A percentile compares a stretch with the other conserved stretches of the same genome.
Conservation (phyloP, 2,797 vertebrate species). For the Vipera latastei region DNA sequence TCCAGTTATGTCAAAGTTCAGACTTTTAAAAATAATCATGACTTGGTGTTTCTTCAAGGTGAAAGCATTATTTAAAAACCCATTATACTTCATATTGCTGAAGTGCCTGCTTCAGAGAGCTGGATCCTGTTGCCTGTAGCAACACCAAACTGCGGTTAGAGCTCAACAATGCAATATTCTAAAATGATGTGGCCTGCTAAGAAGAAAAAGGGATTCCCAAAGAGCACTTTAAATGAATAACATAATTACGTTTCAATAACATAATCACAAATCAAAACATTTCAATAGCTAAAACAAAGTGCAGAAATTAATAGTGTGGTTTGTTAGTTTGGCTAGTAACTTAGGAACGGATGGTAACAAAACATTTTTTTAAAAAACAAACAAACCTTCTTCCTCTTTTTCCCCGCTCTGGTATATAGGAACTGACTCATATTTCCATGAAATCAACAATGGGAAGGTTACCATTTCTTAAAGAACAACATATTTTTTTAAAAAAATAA, state of each 20-base stretch:
- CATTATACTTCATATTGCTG: neutral
- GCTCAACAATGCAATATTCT: neutral
- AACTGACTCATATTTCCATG: neutral
- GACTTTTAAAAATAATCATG: neutral
- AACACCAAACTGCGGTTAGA: conserved; percentile 31
- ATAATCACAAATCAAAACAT: conserved; percentile 36
- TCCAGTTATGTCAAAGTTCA: neutral
- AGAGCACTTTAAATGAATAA: conserved; percentile 24
- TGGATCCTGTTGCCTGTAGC: conserved; percentile 25
- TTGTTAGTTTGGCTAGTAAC: conserved; percentile 1
- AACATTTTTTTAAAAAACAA: neutral
- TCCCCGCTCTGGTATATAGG: neutral
- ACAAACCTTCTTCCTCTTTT: neutral
- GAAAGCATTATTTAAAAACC: conserved; percentile 8
- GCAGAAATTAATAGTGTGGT: neutral
- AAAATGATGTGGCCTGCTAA: conserved; percentile 15
- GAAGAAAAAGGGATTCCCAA: conserved; percentile 26
- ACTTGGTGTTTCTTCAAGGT: neutral
- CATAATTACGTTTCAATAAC: conserved; percentile 34
- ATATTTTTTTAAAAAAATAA: neutral
- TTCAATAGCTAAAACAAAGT: neutral
- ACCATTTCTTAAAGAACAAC: neutral
- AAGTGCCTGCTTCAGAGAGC: conserved; percentile 1
- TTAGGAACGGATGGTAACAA: neutral
- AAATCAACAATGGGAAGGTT: neutral